Conservation (phyloP, 2,888 invertebrate species). For the Ctenicera cuprea region DNA sequence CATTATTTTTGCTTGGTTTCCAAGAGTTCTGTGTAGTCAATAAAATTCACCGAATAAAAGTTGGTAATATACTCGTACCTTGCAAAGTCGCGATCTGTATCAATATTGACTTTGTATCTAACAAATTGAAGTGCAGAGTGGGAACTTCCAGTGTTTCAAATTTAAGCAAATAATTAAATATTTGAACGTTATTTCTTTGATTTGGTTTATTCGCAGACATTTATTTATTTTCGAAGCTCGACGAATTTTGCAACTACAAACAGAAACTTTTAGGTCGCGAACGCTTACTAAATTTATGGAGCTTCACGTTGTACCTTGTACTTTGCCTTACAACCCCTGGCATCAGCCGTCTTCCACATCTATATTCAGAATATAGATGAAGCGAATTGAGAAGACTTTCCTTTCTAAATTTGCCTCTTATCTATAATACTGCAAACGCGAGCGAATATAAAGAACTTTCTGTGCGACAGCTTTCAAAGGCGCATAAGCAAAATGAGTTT, state of each 20-base stretch:
- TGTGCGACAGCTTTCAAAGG: constrained; percentile 43
- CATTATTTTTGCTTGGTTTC: too few species aligned
- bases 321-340: constrained; percentile 21
- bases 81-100: background rate
- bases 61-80: background rate
- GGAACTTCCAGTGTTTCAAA: constrained; percentile 1
- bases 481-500: constrained; percentile 46
- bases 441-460: constrained; percentile 46
- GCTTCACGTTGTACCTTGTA: constrained; percentile 22
- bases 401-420: constrained; percentile 44
- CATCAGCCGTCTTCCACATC: constrained; percentile 16
- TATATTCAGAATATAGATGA: constrained; percentile 35
- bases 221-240: background rate
- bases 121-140: constrained; percentile 19
- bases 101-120: constrained; percentile 30
- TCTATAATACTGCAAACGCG: constrained; percentile 46
- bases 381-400: constrained; percentile 37
- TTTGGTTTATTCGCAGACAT: constrained; percentile 21
- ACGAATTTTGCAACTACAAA: constrained; percentile 6
- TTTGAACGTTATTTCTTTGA: constrained; percentile 28
- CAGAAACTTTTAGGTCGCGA: background rate
- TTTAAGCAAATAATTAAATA: constrained; percentile 31
- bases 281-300: constrained; percentile 16
- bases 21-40: too few species aligned
- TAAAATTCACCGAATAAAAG: too few species aligned